A percentile compares a stretch with the other conserved stretches of the same genome.
Evolutionary conservation across 2,113 vertebrate genomes (phyloP).

Genomic region (Fulica atra): DNA sequence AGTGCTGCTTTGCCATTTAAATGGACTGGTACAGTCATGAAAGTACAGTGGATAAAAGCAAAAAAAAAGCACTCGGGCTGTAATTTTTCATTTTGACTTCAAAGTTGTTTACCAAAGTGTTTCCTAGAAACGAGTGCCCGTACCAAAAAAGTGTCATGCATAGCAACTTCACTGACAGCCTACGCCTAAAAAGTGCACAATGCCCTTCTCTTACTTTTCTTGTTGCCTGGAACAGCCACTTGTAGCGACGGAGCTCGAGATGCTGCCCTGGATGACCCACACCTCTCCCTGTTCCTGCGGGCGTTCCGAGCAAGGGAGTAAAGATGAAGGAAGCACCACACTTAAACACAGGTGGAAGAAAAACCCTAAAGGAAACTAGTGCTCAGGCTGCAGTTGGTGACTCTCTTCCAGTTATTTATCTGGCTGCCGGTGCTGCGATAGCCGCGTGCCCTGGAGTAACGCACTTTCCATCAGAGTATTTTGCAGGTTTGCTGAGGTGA

Average conservation of each 20-base stretch:
- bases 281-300: fast-evolving
- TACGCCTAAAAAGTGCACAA: background rate
- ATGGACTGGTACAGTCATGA: slow-evolving; percentile 35
- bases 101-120: slow-evolving; percentile 59
- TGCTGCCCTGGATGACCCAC: background rate
- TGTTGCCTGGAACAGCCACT: background rate
- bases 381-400: background rate
- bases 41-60: slow-evolving; percentile 35
- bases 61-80: slow-evolving; percentile 53
- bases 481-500: background rate
- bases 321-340: background rate
- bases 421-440: background rate
- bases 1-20: slow-evolving; percentile 49
- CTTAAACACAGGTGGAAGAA: background rate
- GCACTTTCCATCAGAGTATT: background rate
- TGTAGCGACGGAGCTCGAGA: background rate
- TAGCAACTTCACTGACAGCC: background rate
- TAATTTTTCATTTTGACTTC: slow-evolving; percentile 57
- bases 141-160: slow-evolving; percentile 7
- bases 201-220: background rate
- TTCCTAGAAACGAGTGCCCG: slow-evolving; percentile 17
- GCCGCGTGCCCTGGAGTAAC: background rate
- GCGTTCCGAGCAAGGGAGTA: background rate
- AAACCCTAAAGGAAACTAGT: background rate
- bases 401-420: background rate